Base-by-base conservation (phyloP, 2,888 invertebrate genomes). In the Carcina quercana region DNA sequence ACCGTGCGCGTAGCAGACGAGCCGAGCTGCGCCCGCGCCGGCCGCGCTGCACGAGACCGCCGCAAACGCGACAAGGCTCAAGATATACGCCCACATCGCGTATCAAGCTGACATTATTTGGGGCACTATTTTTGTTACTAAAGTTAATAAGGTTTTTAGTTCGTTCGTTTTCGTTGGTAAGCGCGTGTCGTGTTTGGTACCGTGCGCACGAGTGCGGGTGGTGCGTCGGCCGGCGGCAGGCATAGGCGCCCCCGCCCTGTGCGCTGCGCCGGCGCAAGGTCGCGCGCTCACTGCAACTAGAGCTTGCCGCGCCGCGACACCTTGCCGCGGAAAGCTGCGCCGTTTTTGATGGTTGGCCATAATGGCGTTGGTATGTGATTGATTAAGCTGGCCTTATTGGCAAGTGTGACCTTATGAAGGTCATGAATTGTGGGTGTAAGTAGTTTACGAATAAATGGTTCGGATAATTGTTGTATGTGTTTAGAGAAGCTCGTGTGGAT, bases 241-340 rank as follows among this genome's bases (percentile, higher is more conserved):
- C 59, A 61, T 71, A 70, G 68, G 62, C 73, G 72, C 76, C 79
- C 76, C 79, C 78, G 79, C 78, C 76, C 73, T 65, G 48, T 78
- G 79, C 78, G 76, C 73, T 65, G 24, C 42, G 50, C 41, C 38
- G 40, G 52, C 32, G 52, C 76, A 75, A 79, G 82, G 79, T 58
- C 71, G 59, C 54, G 60, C 75, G 66, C 65, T 73, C 75, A 64
- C 76, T 58, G 53, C 50, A 53, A 57, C 49, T 37, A n/a, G 30
- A 47, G 43, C 45, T 43, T 45, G 31, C 35, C 22, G 40, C 50
- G 51, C 47, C 58, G 46, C 47, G n/a, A 50, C 50, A 53, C 30
- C 35, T n/a, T 30, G 29, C 14, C 11, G 12, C 12, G 20, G 13
- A n/a, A 10, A 4, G 8, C 11, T 14, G 29, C 14, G 24, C 8